Percentiles rank a stretch among this genome's conserved stretches.
phyloP scores from a whole-genome alignment of 2,113 vertebrate genomes.

The Hypanus sabinus region DNA sequence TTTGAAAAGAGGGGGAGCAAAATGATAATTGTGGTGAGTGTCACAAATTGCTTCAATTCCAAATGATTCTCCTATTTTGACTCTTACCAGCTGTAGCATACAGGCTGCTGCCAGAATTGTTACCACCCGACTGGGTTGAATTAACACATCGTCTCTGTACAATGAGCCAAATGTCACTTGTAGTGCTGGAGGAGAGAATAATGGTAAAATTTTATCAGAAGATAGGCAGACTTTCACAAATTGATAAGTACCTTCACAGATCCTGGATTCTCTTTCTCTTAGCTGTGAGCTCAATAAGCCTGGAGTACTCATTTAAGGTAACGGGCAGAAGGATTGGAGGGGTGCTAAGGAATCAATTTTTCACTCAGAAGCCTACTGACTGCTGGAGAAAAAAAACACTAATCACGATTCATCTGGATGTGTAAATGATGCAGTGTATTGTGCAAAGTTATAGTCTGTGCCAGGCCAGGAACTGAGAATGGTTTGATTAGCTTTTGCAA shows the following conservation, averaged over 20 bases:
- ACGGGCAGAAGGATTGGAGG: too few species aligned
- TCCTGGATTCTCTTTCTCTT: not conserved
- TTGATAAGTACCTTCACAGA: too few species aligned
- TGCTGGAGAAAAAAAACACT: too few species aligned
- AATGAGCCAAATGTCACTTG: conserved; percentile 94
- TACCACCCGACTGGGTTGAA: conserved; percentile 85
- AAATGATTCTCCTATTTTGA: not conserved
- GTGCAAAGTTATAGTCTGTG: too few species aligned
- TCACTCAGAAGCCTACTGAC: too few species aligned
- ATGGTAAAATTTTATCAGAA: not conserved
- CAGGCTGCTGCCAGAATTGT: conserved; percentile 87
- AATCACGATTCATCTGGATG: too few species aligned
- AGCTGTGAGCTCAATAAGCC: too few species aligned
- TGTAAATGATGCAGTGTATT: too few species aligned
- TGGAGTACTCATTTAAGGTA: too few species aligned
- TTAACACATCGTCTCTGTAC: conserved; percentile 89
- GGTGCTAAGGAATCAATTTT: too few species aligned
- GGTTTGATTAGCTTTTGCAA: too few species aligned
- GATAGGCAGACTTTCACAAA: not conserved
- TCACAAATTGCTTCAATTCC: not conserved
- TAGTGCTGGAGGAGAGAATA: conserved; percentile 62
- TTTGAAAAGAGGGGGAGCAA: not conserved
- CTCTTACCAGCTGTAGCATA: conserved; percentile 89
- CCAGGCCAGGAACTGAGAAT: too few species aligned
- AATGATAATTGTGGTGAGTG: not conserved